A percentile compares a stretch with the other conserved stretches of the same genome.
Evolutionary conservation across 2,888 invertebrate genomes (phyloP).

Genomic region (Drosophila peninsularis): DNA sequence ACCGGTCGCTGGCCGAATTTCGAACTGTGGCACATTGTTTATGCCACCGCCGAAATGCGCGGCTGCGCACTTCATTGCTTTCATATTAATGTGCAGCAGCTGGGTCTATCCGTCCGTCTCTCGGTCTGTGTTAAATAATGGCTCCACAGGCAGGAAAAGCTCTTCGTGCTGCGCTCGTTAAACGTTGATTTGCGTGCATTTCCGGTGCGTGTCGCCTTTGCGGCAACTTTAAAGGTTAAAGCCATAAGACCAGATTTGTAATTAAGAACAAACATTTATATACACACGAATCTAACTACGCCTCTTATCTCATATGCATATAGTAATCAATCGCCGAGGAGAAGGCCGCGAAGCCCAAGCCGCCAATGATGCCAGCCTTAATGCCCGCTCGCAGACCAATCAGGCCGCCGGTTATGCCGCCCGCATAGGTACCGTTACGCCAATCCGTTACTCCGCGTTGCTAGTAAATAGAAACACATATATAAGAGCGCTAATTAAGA

Average conservation of each 20-base stretch:
- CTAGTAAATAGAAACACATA: slow-evolving; percentile 76
- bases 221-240: slow-evolving; percentile 13
- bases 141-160: slow-evolving; percentile 39
- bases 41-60: slow-evolving; percentile 54
- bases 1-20: slow-evolving; percentile 75
- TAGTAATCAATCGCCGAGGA: slow-evolving; percentile 98
- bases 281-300: background rate
- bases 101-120: background rate
- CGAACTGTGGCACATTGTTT: slow-evolving; percentile 70
- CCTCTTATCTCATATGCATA: slow-evolving; percentile 87
- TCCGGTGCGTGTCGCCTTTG: slow-evolving; percentile 28
- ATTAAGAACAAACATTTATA: slow-evolving; percentile 66
- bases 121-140: slow-evolving; percentile 8
- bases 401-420: slow-evolving; percentile 96
- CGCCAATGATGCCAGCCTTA: slow-evolving; percentile 96
- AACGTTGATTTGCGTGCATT: slow-evolving; percentile 21
- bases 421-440: slow-evolving; percentile 98
- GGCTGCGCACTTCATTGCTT: slow-evolving; percentile 41
- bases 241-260: slow-evolving; percentile 17
- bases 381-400: slow-evolving; percentile 96
- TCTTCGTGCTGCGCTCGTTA: slow-evolving; percentile 56
- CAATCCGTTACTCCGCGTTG: slow-evolving; percentile 97
- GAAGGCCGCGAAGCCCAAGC: slow-evolving; percentile 98
- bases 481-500: background rate
- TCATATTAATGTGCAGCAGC: slow-evolving; percentile 64